phyloP scores from a whole-genome alignment of 2,888 invertebrate genomes.

The Heliconius sara region DNA sequence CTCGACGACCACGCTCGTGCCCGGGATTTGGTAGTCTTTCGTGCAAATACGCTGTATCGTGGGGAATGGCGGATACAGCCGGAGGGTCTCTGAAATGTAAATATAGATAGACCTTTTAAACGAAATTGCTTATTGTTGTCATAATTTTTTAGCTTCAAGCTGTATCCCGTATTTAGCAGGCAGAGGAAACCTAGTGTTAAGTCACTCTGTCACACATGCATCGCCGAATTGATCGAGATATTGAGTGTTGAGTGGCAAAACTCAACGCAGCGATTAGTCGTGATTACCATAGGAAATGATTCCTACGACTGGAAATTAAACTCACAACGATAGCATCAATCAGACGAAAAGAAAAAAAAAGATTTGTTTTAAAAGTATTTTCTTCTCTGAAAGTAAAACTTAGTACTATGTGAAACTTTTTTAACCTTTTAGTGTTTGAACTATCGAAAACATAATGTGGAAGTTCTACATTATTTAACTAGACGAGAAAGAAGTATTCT shows the following conservation, averaged over 20 bases:
- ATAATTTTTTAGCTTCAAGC: no score
- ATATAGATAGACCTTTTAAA: background rate
- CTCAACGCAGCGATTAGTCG: no score
- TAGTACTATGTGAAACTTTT: background rate
- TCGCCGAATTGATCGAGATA: no score
- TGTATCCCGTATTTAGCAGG: no score
- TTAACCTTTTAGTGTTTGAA: background rate
- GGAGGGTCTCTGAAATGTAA: conserved; percentile 67
- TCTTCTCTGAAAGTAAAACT: background rate
- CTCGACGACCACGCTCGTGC: conserved; percentile 60
- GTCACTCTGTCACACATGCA: no score
- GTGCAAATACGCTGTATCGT: conserved; percentile 77
- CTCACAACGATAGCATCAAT: no score
- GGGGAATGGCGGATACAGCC: conserved; percentile 77
- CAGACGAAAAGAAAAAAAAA: background rate
- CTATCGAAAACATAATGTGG: background rate
- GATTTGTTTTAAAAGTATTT: background rate
- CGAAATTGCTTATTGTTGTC: background rate
- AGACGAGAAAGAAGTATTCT: background rate
- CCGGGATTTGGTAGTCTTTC: conserved; percentile 70
- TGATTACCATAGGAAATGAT: no score
- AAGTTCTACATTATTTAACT: background rate
- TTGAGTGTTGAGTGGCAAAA: no score
- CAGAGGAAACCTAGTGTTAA: no score
- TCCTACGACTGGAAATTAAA: no score